Percentiles rank a stretch among this genome's conserved stretches.
These are phyloP conservation scores for Aplidium turbinatum DNA, from an alignment of 23 tunicate genomes.

Conservation along the genomic window DNA sequence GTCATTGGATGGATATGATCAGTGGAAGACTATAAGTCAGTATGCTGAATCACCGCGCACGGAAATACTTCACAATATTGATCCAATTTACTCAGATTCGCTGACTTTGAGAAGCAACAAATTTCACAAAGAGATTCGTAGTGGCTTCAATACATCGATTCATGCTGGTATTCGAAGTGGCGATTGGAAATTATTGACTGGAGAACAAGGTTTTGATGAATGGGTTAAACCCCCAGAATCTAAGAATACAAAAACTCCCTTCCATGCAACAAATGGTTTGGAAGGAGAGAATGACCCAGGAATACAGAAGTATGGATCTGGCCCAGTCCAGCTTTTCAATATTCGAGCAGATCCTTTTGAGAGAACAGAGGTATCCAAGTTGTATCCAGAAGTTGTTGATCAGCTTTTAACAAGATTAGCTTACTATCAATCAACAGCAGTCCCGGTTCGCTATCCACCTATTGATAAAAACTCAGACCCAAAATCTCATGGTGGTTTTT, in stretches of 20 bases:
- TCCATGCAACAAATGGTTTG: not conserved
- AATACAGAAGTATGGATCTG: not conserved
- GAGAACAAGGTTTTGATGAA: conserved; percentile 73
- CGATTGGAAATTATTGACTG: conserved; percentile 88
- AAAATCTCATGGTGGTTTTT: conserved; percentile 72
- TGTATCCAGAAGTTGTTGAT: conserved; percentile 61
- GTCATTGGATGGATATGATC: conserved; percentile 78
- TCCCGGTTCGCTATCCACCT: conserved; percentile 69
- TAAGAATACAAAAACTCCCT: conserved; percentile 6
- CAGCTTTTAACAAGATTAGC: conserved; percentile 45
- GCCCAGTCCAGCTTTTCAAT: conserved; percentile 60
- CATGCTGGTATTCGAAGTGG: conserved; percentile 86
- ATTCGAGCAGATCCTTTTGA: conserved; percentile 82
- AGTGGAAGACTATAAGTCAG: conserved; percentile 61
- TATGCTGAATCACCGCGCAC: conserved; percentile 40
- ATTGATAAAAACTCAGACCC: conserved; percentile 67
- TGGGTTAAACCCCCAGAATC: conserved; percentile 79
- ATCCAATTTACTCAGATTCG: conserved; percentile 43
- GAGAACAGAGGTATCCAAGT: conserved; percentile 60
- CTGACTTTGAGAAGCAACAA: not conserved
- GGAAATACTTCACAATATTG: conserved; percentile 80
- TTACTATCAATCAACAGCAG: conserved; percentile 73
- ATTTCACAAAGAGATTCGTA: not conserved
- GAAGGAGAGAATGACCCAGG: conserved; percentile 13
- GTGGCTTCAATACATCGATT: conserved; percentile 54